These are phyloP conservation scores for Sphenodon punctatus DNA, from an alignment of 2,797 vertebrate genomes.

Conservation along the genomic window DNA sequence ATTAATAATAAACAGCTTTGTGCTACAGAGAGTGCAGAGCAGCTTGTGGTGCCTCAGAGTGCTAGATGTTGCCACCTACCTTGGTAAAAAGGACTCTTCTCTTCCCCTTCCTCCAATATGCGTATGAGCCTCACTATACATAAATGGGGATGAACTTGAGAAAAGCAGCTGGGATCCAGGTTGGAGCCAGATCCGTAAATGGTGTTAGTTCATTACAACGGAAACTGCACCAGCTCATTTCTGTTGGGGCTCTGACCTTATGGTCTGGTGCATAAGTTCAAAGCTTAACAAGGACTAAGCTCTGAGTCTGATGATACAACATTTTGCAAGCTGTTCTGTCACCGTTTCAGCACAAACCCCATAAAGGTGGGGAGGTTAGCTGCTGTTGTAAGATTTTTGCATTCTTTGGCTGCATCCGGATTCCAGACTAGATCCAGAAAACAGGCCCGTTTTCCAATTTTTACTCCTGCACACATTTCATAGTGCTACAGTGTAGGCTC, in stretches of 20 bases:
- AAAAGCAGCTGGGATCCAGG: background rate
- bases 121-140: too few relatives aligned
- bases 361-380: background rate
- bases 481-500: background rate
- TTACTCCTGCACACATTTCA: background rate
- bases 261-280: background rate
- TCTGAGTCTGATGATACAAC: background rate
- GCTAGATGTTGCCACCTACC: too few relatives aligned
- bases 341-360: background rate
- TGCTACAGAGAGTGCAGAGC: too few relatives aligned
- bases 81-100: too few relatives aligned
- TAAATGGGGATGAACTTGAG: background rate
- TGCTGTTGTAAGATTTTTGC: too few relatives aligned
- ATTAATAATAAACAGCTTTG: too few relatives aligned
- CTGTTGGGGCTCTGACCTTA: background rate
- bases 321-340: background rate
- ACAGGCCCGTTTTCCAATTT: background rate
- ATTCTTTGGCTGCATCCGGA: too few relatives aligned
- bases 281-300: background rate
- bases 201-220: background rate
- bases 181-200: background rate
- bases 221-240: background rate
- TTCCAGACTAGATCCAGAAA: background rate
- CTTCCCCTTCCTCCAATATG: too few relatives aligned
- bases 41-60: too few relatives aligned